Conservation (phyloP, 2,888 invertebrate species). For the Xanthia icteritia region DNA sequence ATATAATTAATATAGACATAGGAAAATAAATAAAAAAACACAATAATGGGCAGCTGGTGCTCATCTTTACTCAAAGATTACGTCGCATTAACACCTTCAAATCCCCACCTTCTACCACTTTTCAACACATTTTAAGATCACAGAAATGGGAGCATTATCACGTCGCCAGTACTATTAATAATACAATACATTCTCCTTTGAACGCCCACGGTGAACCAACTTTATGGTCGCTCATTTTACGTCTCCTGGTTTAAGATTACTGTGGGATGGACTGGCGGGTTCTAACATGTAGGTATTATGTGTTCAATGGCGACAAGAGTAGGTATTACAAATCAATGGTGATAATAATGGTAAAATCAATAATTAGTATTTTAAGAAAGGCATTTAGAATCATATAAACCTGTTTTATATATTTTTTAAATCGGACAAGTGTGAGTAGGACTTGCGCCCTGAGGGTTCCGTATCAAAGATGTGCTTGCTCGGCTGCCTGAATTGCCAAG, state of each 20-base stretch:
- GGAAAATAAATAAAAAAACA: background rate
- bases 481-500: too few relatives aligned
- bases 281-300: too few relatives aligned
- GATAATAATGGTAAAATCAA: too few relatives aligned
- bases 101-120: background rate
- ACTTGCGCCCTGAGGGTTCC: too few relatives aligned
- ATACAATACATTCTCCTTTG: conserved; percentile 21
- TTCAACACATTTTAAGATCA: conserved; percentile 9
- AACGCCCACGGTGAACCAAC: conserved; percentile 24
- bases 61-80: background rate
- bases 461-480: too few relatives aligned
- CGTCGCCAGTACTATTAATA: conserved; percentile 29
- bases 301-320: too few relatives aligned
- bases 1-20: background rate
- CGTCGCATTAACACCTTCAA: background rate
- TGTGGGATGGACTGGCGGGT: background rate
- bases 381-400: too few relatives aligned
- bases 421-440: too few relatives aligned
- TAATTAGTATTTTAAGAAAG: too few relatives aligned
- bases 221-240: conserved; percentile 31
- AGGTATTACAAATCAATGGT: too few relatives aligned
- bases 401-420: too few relatives aligned
- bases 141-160: conserved; percentile 19
- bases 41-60: background rate
- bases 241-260: conserved; percentile 5